Evolutionary conservation across 92 coral and sea anemone genomes (phyloP), one percentile per base, ranked within the genome.

Genomic region (Pocillopora meandrina): DNA sequence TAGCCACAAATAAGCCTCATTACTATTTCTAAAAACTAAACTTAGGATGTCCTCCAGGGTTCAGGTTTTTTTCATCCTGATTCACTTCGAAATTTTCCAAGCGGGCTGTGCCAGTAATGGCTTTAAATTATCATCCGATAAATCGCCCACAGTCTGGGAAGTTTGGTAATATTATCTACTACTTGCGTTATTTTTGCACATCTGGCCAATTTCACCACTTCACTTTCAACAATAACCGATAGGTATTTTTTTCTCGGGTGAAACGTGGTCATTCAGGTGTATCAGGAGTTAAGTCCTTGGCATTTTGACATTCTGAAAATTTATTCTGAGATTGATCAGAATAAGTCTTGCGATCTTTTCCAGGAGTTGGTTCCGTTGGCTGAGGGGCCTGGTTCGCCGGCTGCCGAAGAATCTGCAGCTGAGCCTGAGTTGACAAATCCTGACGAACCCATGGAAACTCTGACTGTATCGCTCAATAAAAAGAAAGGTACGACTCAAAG

Each of bases 301-400:
- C 33, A 63, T 62, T 78, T 33, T 21, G 47, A 18, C 18, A 12
- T 60, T 75, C 12, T 33, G 11, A 0, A 35, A 64, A 21, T 31
- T 36, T 42, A 3, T 42, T 42, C 52, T 42, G 52, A 42, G 52
- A 42, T 56, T n/a, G 16, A n/a, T 35, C 66, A 2, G 3, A 12
- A 61, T 34, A 49, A 61, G n/a, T 65, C 56, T 26, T 23, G 11
- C 60, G 65, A 2, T 9, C 10, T 49, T 34, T 55, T 12, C 34
- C 86, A 83, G 86, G 86, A 83, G n/a, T 61, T 80, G 18, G 18
- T 72, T 61, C 86, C 80, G 12, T 83, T 83, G 72, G 57, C 86
- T 68, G 80, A 83, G 71, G 86, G 47, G 64, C 80, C 86, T 1
- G 56, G 63, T 33, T 52, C 78, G 52, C 52, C 52, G 52, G 52